Percentiles rank a stretch among this genome's conserved stretches.
These are phyloP conservation scores for Machaerirhynchus nigripectus DNA, from an alignment of 2,113 vertebrate genomes.

Conservation along the genomic window DNA sequence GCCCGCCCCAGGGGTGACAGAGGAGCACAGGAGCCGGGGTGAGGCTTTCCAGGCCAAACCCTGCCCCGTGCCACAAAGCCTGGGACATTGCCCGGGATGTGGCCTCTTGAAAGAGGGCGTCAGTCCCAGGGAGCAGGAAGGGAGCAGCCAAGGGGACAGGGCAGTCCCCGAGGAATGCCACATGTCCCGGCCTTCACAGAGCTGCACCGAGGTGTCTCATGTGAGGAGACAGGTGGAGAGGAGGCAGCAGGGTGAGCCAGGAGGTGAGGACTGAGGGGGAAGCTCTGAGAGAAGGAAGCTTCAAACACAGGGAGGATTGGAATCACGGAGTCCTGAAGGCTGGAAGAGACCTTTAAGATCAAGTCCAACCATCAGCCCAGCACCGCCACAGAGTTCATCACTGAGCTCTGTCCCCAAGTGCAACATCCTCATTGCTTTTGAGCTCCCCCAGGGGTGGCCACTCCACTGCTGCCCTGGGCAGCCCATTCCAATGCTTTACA, in stretches of 20 bases:
- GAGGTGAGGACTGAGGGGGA: not conserved
- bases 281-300: not conserved
- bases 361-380: not conserved
- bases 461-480: not conserved
- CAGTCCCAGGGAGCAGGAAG: not conserved
- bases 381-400: fast-evolving
- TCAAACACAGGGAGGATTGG: not conserved
- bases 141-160: not conserved
- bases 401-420: not conserved
- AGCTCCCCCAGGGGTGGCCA: not conserved
- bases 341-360: not conserved
- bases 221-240: not conserved
- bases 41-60: not conserved
- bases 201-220: fast-evolving
- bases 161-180: not conserved
- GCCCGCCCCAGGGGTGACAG: not conserved
- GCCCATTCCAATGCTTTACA: not conserved
- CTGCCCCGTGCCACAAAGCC: not conserved
- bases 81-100: not conserved
- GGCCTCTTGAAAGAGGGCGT: not conserved
- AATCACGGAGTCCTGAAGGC: not conserved
- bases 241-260: not conserved
- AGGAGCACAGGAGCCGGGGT: not conserved
- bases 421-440: not conserved
- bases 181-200: not conserved